Evolutionary conservation across 2,797 vertebrate genomes (phyloP), one percentile per base, ranked within the genome.

Genomic region (Cossypha niveicapilla): DNA sequence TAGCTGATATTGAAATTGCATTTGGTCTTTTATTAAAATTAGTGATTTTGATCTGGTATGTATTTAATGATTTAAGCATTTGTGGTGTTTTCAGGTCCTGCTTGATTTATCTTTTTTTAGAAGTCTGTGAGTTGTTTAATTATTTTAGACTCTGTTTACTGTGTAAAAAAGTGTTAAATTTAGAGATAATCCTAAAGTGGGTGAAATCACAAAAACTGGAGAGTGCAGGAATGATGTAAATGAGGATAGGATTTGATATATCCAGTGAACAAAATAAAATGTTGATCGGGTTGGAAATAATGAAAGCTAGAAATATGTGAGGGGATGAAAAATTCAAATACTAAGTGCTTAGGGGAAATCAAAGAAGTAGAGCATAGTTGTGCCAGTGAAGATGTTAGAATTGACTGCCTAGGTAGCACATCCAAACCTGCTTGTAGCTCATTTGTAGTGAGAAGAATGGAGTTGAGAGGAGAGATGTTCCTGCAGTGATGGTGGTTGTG

Each of bases 401-500:
- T n/a, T 61, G 39, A 23, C 53, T 81, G 23, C 25, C 48, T 65
- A 25, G 7, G 18, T 53, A 23, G 50, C 50, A 65, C 16, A 8
- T 63, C 48, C 47, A 62, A 71, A 50, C 27, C 18, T n/a, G 7
- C 9, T 54, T 53, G 23, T 54, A 42, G 53, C n/a, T 53, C 9
- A n/a, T 79, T 72, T n/a, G 34, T 65, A 47, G 7, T 68, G 41
- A 41, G 50, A n/a, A 60, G 48, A 48, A 35, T 4, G 1, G 3
- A 25, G 27, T 4, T 0, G 4, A 77, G 73, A 65, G 42, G 45
- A 51, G 41, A 37, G n/a, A 8, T 53, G 47, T 27, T 68, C 41
- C 9, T 58, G 41, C 16, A 35, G 7, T 24, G 4, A 22, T 9
- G 62, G 11, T 47, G 41, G 41, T 19, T 0, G 0, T 54, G 61